These are phyloP conservation scores for Microcebus murinus DNA, from an alignment of 2,113 vertebrate species.

Conservation along the genomic window DNA sequence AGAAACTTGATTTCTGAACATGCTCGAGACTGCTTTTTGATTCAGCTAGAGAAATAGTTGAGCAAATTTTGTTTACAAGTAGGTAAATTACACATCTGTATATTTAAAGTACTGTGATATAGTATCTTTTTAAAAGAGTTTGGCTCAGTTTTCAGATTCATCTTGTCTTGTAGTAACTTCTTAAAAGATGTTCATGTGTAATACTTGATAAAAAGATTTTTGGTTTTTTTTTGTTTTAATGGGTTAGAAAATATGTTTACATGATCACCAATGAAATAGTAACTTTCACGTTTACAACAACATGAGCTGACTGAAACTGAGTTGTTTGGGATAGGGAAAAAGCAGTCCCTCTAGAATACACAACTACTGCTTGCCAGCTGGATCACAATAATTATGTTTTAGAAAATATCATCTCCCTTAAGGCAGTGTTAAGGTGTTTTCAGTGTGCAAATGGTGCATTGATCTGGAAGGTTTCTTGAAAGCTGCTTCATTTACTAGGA, in stretches of 20 bases:
- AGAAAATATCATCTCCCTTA: conserved; percentile 21
- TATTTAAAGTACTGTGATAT: conserved; percentile 66
- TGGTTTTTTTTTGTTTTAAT: conserved; percentile 49
- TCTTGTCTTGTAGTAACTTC: conserved; percentile 63
- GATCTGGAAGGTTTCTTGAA: conserved; percentile 61
- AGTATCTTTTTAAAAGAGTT: conserved; percentile 59
- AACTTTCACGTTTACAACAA: conserved; percentile 72
- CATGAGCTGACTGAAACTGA: conserved; percentile 63
- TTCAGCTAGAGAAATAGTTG: conserved; percentile 65
- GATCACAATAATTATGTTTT: conserved; percentile 6
- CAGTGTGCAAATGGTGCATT: conserved; percentile 25
- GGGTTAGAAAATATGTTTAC: conserved; percentile 73
- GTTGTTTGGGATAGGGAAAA: conserved; percentile 67
- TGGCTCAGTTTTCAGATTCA: conserved; percentile 63
- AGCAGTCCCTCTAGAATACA: conserved; percentile 30
- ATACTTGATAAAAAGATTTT: conserved; percentile 65
- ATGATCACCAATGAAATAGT: conserved; percentile 60
- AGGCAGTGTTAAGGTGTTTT: conserved; percentile 64
- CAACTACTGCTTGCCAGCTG: conserved; percentile 21
- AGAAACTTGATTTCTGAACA: conserved; percentile 70
- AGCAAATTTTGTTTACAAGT: conserved; percentile 75
- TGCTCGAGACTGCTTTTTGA: conserved; percentile 67
- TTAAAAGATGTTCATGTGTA: conserved; percentile 61
- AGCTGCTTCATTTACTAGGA: conserved; percentile 61
- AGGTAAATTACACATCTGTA: conserved; percentile 66